These are phyloP conservation scores for Sarcophaga rosellei DNA, from an alignment of 2,888 invertebrate species.

Conservation along the genomic window DNA sequence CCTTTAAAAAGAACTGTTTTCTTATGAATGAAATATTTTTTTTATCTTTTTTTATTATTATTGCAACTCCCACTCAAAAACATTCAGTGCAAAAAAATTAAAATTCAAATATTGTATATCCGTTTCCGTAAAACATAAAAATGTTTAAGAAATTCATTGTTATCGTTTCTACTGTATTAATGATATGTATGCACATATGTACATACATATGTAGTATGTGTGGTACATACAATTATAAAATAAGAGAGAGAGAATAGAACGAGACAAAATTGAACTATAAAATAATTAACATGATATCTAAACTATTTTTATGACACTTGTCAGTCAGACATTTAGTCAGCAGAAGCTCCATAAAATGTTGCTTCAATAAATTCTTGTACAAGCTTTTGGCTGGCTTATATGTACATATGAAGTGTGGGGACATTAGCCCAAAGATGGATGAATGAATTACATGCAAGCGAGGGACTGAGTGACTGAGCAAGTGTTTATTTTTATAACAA, in stretches of 20 bases:
- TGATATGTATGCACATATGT: constrained; percentile 3
- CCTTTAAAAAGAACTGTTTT: background rate
- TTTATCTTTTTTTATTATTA: background rate
- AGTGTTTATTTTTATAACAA: constrained; percentile 60
- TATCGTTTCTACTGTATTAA: constrained; percentile 4
- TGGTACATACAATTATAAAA: too few relatives aligned
- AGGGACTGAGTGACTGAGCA: constrained; percentile 32
- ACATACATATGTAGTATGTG: too few relatives aligned
- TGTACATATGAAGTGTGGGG: background rate
- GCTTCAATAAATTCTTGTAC: constrained; percentile 52
- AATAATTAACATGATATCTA: constrained; percentile 59
- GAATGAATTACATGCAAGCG: constrained; percentile 15
- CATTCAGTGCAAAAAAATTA: background rate
- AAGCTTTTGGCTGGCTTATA: constrained; percentile 7
- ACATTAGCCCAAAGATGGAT: background rate
- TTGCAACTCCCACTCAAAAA: constrained; percentile 13
- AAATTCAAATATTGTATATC: constrained; percentile 68
- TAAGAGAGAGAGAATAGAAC: too few relatives aligned
- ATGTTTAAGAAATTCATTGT: constrained; percentile 29
- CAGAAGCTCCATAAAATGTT: constrained; percentile 6
- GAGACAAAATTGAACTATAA: constrained; percentile 14
- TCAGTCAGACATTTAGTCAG: constrained; percentile 1
- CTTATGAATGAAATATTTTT: background rate
- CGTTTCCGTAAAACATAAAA: constrained; percentile 72
- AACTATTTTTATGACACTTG: constrained; percentile 62